Conservation (phyloP, 2,113 vertebrate species). For the Ageneiosus marmoratus region DNA sequence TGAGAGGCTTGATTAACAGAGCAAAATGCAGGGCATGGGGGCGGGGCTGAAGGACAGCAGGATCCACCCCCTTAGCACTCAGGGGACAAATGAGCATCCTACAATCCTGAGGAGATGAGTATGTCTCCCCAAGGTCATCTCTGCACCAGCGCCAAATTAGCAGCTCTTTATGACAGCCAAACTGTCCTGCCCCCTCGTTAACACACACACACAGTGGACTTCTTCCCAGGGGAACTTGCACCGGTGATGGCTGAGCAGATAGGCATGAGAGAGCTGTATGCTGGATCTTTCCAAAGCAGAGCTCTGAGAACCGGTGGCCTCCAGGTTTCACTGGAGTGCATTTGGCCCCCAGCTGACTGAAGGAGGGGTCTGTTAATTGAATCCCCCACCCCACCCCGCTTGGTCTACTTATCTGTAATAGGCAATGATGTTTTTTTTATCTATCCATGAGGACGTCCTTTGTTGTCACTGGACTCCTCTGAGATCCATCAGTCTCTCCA, state of each 20-base stretch:
- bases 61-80: constrained; percentile 69
- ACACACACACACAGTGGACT: constrained; percentile 31
- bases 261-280: constrained; percentile 47
- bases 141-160: constrained; percentile 68
- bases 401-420: constrained; percentile 52
- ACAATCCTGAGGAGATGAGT: background rate
- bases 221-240: constrained; percentile 58
- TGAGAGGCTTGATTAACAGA: constrained; percentile 47
- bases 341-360: constrained; percentile 7
- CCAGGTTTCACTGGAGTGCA: constrained; percentile 52
- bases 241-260: constrained; percentile 53
- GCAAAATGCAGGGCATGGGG: background rate
- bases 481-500: constrained; percentile 54
- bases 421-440: constrained; percentile 52
- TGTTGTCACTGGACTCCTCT: constrained; percentile 43
- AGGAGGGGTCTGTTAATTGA: constrained; percentile 60
- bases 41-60: constrained; percentile 21
- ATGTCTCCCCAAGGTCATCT: constrained; percentile 5
- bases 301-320: constrained; percentile 55
- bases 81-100: constrained; percentile 76
- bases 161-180: constrained; percentile 54
- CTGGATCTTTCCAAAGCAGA: constrained; percentile 46
- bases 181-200: constrained; percentile 46
- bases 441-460: constrained; percentile 42
- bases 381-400: constrained; percentile 25